Conservation (phyloP, 64 coral and sea anemone species). For the Hydrozoanthus tunicans region DNA sequence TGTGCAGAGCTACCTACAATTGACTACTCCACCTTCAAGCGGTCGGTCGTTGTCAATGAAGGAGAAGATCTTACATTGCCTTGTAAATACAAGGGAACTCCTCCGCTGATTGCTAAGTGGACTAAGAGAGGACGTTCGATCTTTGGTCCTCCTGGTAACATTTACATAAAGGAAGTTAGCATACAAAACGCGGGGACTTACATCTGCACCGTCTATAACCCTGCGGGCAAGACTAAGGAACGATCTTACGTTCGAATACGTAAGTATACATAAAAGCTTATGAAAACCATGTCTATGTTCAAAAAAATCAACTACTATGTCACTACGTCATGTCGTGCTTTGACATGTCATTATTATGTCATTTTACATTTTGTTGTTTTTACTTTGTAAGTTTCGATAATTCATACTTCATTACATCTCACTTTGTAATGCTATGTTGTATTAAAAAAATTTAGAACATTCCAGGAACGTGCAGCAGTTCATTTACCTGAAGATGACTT, state of each 20-base stretch:
- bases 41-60: background rate
- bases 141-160: background rate
- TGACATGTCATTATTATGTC: no score
- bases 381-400: no score
- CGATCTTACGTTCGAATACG: conserved; percentile 54
- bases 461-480: no score
- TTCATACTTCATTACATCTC: no score
- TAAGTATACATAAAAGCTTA: conserved; percentile 40
- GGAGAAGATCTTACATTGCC: background rate
- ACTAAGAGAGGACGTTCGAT: conserved; percentile 8
- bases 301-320: no score
- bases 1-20: background rate
- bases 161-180: conserved; percentile 54
- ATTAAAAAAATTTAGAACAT: no score
- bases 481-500: no score
- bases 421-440: no score
- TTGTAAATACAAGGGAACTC: conserved; percentile 14
- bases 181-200: conserved; percentile 73
- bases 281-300: no score
- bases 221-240: conserved; percentile 58
- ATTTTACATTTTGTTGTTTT: no score
- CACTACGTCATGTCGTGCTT: no score
- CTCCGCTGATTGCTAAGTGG: conserved; percentile 55
- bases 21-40: conserved; percentile 29
- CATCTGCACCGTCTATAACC: conserved; percentile 67